A percentile compares a stretch with the other conserved stretches of the same genome.
phyloP scores from a whole-genome alignment of 2,888 invertebrate species.

The Synergus itoensis region DNA sequence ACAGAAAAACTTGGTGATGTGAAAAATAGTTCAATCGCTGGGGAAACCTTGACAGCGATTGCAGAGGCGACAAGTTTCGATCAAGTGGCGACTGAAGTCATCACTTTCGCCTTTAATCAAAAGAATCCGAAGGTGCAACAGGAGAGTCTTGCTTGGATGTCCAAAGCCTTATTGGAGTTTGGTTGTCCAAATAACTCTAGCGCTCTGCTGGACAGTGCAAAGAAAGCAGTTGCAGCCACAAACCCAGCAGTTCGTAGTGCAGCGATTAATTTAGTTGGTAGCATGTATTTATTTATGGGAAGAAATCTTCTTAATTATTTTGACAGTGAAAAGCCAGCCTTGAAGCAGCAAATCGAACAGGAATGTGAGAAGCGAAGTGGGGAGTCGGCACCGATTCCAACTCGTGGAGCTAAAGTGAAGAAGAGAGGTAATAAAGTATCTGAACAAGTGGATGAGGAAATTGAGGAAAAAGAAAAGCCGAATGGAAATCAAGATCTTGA shows the following conservation, averaged over 20 bases:
- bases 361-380: conserved; percentile 89
- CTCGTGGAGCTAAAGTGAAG: conserved; percentile 64
- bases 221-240: conserved; percentile 90
- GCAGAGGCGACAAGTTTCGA: conserved; percentile 90
- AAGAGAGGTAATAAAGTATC: conserved; percentile 75
- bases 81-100: conserved; percentile 85
- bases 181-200: conserved; percentile 81
- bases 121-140: conserved; percentile 95
- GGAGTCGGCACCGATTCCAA: conserved; percentile 64
- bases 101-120: conserved; percentile 88
- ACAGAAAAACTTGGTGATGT: conserved; percentile 92
- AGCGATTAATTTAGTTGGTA: conserved; percentile 86
- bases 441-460: conserved; percentile 78
- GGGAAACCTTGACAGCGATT: conserved; percentile 86
- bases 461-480: conserved; percentile 78
- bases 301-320: conserved; percentile 87
- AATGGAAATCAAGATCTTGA: conserved; percentile 81
- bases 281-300: conserved; percentile 90
- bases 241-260: conserved; percentile 91
- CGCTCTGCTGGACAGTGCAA: conserved; percentile 86
- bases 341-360: conserved; percentile 90
- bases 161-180: conserved; percentile 90
- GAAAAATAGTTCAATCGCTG: conserved; percentile 86
- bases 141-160: conserved; percentile 90
- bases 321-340: conserved; percentile 91